Conservation (phyloP, 2,888 invertebrate species). For the Diaprepes abbreviatus region DNA sequence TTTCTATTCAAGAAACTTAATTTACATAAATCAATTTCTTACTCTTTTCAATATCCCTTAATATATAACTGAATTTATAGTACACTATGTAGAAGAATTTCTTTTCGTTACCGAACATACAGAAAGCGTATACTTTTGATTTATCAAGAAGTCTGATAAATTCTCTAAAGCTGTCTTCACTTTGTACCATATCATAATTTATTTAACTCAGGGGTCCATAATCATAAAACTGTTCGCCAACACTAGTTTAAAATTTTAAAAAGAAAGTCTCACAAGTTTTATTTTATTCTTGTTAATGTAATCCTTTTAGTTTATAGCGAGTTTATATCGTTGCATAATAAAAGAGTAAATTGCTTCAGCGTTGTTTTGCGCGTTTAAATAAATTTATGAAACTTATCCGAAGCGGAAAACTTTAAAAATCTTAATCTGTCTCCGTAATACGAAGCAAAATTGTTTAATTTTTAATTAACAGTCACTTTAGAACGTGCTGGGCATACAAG, state of each 20-base stretch:
- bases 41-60: too few relatives aligned
- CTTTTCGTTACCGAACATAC: too few relatives aligned
- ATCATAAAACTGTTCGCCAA: constrained; percentile 40
- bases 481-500: background rate
- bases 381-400: constrained; percentile 34
- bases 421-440: constrained; percentile 21
- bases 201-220: constrained; percentile 33
- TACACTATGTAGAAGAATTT: too few relatives aligned
- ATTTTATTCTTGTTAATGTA: constrained; percentile 52
- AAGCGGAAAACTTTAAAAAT: constrained; percentile 31
- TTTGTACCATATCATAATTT: constrained; percentile 38
- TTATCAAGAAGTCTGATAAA: constrained; percentile 16
- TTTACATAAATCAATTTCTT: too few relatives aligned
- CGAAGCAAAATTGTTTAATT: constrained; percentile 15
- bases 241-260: constrained; percentile 48
- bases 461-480: constrained; percentile 19
- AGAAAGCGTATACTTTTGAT: too few relatives aligned
- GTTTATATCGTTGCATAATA: constrained; percentile 53
- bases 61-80: too few relatives aligned
- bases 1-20: too few relatives aligned
- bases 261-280: constrained; percentile 48
- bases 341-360: constrained; percentile 41
- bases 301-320: constrained; percentile 54
- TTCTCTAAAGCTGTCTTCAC: constrained; percentile 27
- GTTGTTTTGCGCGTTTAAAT: constrained; percentile 29